These are phyloP conservation scores for Macrophya annulata DNA, from an alignment of 2,888 invertebrate species.

Conservation along the genomic window DNA sequence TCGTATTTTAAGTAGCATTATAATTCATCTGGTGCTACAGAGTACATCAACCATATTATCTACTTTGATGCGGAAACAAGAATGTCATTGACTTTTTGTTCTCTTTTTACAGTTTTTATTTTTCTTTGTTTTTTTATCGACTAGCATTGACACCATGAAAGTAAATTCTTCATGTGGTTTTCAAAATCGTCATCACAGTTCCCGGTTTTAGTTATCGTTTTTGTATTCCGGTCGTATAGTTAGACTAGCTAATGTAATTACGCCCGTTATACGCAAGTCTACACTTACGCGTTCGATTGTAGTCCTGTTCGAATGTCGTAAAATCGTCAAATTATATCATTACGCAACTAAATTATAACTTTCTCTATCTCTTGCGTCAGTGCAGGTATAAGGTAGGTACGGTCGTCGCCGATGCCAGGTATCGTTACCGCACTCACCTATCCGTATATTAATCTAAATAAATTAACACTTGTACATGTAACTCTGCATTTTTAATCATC, in stretches of 20 bases:
- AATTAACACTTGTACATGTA: constrained; percentile 27
- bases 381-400: constrained; percentile 17
- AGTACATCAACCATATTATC: not conserved
- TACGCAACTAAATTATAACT: constrained; percentile 48
- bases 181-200: not conserved
- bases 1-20: not conserved
- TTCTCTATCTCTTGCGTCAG: constrained; percentile 51
- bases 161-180: not conserved
- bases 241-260: not conserved
- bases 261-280: not conserved
- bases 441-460: constrained; percentile 45
- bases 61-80: not conserved
- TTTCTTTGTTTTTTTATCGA: no score
- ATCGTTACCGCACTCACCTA: not conserved
- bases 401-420: constrained; percentile 35
- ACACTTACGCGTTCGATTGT: constrained; percentile 45
- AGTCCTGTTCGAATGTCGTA: constrained; percentile 42
- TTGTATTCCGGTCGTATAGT: not conserved
- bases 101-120: not conserved
- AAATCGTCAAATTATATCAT: constrained; percentile 48
- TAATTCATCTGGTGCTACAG: not conserved
- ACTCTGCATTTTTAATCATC: not conserved
- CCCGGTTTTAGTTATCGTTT: not conserved
- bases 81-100: not conserved
- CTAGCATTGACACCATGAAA: no score